Conservation (phyloP, 2,113 vertebrate genomes). For the Cinclus cinclus region DNA sequence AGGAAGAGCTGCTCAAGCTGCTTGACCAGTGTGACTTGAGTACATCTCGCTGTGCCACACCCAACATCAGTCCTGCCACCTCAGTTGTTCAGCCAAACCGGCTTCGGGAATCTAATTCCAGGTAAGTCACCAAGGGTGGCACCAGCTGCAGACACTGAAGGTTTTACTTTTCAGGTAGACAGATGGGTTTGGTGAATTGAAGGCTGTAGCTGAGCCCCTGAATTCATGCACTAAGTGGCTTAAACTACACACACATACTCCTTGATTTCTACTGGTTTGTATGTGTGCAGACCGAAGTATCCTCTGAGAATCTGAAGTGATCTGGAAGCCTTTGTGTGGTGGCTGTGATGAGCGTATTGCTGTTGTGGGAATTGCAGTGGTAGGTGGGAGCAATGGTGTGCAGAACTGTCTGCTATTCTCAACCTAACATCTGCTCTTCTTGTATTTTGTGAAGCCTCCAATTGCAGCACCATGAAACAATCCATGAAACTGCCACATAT, state of each 20-base stretch:
- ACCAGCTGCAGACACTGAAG: neutral
- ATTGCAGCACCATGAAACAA: slow-evolving; percentile 84
- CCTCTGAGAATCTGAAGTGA: neutral
- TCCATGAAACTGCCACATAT: slow-evolving; percentile 85
- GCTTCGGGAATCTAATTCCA: slow-evolving; percentile 90
- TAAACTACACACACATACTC: neutral
- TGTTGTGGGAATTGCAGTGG: neutral
- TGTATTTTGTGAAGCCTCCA: slow-evolving; percentile 81
- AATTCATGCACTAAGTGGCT: neutral
- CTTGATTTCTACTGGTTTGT: neutral
- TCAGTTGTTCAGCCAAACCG: slow-evolving; percentile 91
- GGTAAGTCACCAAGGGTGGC: slow-evolving; percentile 68
- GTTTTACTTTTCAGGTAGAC: neutral
- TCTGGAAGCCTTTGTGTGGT: neutral
- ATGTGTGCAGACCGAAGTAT: neutral
- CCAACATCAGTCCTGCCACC: slow-evolving; percentile 95
- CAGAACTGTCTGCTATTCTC: neutral
- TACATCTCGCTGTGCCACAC: slow-evolving; percentile 93
- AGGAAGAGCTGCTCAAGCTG: slow-evolving; percentile 92
- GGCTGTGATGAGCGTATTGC: neutral
- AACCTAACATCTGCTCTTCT: neutral
- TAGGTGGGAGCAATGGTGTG: neutral
- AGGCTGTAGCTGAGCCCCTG: neutral
- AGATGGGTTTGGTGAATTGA: neutral
- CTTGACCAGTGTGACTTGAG: slow-evolving; percentile 97